Evolutionary conservation across 2,113 vertebrate genomes (phyloP).

Genomic region (Spea bombifrons): DNA sequence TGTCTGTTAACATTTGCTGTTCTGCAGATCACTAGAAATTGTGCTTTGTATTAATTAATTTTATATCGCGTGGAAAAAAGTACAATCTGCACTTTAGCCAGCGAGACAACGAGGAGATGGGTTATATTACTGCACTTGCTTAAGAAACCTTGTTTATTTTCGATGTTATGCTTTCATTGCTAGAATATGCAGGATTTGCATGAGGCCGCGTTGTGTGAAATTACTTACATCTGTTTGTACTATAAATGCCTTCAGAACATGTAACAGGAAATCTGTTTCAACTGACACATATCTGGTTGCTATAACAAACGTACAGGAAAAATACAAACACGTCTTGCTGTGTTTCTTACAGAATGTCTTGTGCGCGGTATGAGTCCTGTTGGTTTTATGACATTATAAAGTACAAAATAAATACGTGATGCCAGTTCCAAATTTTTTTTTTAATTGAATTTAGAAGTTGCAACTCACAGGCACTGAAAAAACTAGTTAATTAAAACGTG

Average conservation of each 20-base stretch:
- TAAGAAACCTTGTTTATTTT: not conserved
- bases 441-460: too few species aligned
- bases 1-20: conserved; percentile 32
- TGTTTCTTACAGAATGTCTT: not conserved
- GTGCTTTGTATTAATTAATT: conserved; percentile 24
- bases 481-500: too few species aligned
- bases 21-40: conserved; percentile 12
- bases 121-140: not conserved
- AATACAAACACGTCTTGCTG: conserved; percentile 18
- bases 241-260: conserved; percentile 23
- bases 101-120: not conserved
- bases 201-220: conserved; percentile 15
- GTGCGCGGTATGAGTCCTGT: not conserved
- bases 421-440: not conserved
- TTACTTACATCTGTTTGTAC: conserved; percentile 32
- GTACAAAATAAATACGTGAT: not conserved
- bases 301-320: conserved; percentile 24
- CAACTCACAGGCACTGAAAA: too few species aligned
- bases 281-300: conserved; percentile 40
- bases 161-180: not conserved
- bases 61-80: not conserved
- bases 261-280: conserved; percentile 38
- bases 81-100: not conserved
- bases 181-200: conserved; percentile 23
- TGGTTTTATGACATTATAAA: not conserved